Evolutionary conservation across 2,888 invertebrate genomes (phyloP).

Genomic region (Agapetus fuscipes): DNA sequence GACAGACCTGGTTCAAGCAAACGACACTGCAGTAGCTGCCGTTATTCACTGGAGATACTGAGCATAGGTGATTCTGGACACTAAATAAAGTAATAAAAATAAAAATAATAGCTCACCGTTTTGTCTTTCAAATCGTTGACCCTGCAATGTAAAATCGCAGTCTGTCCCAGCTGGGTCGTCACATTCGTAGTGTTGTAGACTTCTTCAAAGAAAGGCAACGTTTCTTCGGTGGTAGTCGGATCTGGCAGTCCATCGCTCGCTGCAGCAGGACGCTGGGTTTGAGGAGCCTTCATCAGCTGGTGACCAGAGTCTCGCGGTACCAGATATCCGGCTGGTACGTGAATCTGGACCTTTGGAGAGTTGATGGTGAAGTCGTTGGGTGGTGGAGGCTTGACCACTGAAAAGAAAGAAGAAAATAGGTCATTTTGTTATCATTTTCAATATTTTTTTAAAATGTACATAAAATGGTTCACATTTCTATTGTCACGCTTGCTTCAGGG

Average conservation of each 20-base stretch:
- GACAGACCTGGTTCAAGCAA: no score
- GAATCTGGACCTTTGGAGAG: constrained; percentile 15
- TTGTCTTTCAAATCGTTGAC: constrained; percentile 48
- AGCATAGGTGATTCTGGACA: no score
- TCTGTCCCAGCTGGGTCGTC: constrained; percentile 44
- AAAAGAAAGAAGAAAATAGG: background rate
- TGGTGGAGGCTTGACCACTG: background rate
- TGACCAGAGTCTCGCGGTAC: background rate
- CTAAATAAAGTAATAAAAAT: no score
- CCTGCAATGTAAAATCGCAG: constrained; percentile 44
- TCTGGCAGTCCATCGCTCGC: background rate
- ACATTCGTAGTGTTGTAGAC: constrained; percentile 42
- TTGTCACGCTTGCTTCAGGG: no score
- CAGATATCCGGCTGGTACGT: constrained; percentile 15
- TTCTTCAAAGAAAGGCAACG: constrained; percentile 52
- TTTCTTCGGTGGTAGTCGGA: constrained; percentile 40
- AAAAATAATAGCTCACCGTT: constrained; percentile 29
- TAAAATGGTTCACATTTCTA: no score
- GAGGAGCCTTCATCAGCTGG: background rate
- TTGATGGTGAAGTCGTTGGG: background rate
- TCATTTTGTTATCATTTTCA: no score
- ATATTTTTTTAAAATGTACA: background rate
- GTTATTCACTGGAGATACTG: no score
- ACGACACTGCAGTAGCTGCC: no score
- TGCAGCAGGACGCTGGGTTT: background rate